A percentile compares a stretch with the other conserved stretches of the same genome.
Conservation (phyloP, 2,888 invertebrate genomes). For the Gymnocheta viridis region DNA sequence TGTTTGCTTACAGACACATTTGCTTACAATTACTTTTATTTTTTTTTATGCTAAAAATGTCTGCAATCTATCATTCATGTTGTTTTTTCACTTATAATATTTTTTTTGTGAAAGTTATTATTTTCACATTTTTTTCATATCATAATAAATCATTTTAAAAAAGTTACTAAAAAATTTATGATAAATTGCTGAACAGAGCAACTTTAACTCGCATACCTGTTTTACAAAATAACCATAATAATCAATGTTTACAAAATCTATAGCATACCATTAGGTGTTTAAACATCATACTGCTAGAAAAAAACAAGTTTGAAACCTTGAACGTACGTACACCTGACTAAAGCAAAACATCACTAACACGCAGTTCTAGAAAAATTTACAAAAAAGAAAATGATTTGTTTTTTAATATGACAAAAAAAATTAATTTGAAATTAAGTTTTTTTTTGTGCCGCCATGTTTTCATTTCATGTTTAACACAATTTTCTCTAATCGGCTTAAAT, state of each 20-base stretch:
- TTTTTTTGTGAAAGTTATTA: not conserved
- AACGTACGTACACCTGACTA: conserved; percentile 1
- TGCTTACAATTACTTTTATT: not conserved
- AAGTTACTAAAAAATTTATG: not conserved
- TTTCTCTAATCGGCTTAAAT: conserved; percentile 54
- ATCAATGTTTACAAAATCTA: not conserved
- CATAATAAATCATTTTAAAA: conserved; percentile 31
- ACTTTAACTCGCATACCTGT: not conserved
- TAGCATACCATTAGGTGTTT: conserved; percentile 32
- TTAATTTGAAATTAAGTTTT: not conserved
- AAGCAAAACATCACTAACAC: conserved; percentile 18
- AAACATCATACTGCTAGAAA: not conserved
- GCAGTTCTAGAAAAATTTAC: conserved; percentile 16
- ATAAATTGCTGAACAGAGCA: conserved; percentile 29
- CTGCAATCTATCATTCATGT: not conserved
- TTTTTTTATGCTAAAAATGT: not conserved
- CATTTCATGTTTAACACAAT: conserved; percentile 57
- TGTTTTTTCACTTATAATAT: not conserved
- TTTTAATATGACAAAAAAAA: not conserved
- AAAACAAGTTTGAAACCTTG: not conserved
- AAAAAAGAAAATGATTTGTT: no score
- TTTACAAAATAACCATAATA: not conserved
- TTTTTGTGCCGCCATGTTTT: conserved; percentile 18
- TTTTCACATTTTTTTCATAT: not conserved
- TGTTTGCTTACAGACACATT: no score